A percentile compares a stretch with the other conserved stretches of the same genome.
Conservation (phyloP, 1,140 invertebrate species). For the Pseudomyrmex pallidus region DNA sequence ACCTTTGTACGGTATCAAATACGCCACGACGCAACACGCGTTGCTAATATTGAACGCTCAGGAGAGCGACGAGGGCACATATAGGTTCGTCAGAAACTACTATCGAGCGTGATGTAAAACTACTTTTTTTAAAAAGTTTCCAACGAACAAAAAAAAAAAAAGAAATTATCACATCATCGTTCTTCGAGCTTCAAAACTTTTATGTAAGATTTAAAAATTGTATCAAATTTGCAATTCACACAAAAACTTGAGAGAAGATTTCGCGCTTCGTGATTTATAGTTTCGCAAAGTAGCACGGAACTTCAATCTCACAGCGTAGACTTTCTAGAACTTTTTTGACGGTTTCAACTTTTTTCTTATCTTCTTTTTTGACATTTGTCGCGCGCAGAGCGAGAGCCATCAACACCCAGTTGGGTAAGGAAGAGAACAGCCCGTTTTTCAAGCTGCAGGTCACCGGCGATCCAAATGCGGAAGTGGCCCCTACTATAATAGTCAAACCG, state of each 20-base stretch:
- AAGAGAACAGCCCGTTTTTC: slow-evolving; percentile 94
- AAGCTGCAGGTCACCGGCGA: slow-evolving; percentile 90
- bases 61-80: slow-evolving; percentile 89
- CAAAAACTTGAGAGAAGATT: neutral
- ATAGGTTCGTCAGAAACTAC: slow-evolving; percentile 86
- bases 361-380: neutral
- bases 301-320: no score
- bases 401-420: slow-evolving; percentile 94
- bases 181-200: no score
- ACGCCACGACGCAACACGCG: slow-evolving; percentile 89
- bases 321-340: neutral
- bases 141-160: neutral
- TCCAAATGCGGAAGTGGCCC: slow-evolving; percentile 90
- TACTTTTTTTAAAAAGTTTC: neutral
- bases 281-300: neutral
- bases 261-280: neutral
- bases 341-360: neutral
- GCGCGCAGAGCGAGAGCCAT: slow-evolving; percentile 90
- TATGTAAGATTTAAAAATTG: neutral
- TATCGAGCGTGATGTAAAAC: neutral
- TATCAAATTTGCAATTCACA: neutral
- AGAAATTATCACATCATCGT: no score
- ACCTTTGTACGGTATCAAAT: slow-evolving; percentile 92
- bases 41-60: slow-evolving; percentile 93
- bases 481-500: slow-evolving; percentile 93